Percentiles rank a stretch among this genome's conserved stretches.
Conservation (phyloP, 2,113 vertebrate species). For the Platichthys stellatus region DNA sequence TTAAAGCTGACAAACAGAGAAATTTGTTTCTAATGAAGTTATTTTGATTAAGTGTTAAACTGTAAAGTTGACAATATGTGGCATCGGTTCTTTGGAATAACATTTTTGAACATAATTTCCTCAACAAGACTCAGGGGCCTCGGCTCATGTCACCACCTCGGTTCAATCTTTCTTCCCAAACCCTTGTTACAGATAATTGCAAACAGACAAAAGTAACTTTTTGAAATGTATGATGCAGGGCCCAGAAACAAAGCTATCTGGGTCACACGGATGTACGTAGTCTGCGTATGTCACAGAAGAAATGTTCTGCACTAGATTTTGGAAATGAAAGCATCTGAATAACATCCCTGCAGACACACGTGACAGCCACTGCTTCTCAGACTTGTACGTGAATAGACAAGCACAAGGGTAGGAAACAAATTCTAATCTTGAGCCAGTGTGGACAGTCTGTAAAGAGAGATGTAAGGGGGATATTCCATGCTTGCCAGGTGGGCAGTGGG, state of each 20-base stretch:
- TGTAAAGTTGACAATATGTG: conserved; percentile 63
- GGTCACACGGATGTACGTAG: conserved; percentile 48
- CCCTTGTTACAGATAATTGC: conserved; percentile 70
- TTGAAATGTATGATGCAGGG: conserved; percentile 44
- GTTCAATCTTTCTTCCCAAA: conserved; percentile 44
- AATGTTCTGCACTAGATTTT: conserved; percentile 62
- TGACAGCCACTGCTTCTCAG: conserved; percentile 51
- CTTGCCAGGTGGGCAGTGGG: conserved; percentile 71
- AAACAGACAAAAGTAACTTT: conserved; percentile 70
- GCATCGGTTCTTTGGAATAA: conserved; percentile 57
- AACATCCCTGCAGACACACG: conserved; percentile 55
- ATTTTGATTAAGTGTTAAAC: conserved; percentile 28
- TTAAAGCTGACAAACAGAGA: conserved; percentile 5
- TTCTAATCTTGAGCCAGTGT: conserved; percentile 45
- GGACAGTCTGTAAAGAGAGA: conserved; percentile 63
- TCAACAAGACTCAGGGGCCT: conserved; percentile 62
- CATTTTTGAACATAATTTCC: conserved; percentile 66
- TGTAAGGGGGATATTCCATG: conserved; percentile 63
- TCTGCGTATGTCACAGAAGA: conserved; percentile 32
- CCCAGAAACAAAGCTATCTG: conserved; percentile 60
- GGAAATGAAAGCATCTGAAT: conserved; percentile 57
- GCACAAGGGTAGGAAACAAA: neutral
- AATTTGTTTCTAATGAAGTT: conserved; percentile 1
- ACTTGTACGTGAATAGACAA: conserved; percentile 31
- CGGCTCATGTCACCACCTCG: conserved; percentile 56